phyloP scores from a whole-genome alignment of 2,888 invertebrate species.

The Neuroscelio doddi region DNA sequence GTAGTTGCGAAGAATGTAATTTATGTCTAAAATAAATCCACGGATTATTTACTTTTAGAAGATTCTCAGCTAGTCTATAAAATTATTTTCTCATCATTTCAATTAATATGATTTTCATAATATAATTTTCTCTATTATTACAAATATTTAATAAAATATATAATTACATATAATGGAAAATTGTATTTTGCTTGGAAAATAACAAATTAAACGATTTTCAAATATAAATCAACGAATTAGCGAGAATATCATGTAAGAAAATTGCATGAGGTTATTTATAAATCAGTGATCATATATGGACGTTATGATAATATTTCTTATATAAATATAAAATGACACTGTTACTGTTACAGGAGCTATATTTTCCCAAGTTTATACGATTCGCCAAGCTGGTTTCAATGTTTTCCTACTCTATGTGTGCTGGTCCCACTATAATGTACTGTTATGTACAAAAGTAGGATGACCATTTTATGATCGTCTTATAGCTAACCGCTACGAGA shows the following conservation, averaged over 20 bases:
- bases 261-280: too few species aligned
- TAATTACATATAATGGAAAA: too few species aligned
- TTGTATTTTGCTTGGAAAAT: too few species aligned
- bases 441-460: slow-evolving; percentile 41
- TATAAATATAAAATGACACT: neutral
- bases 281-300: neutral
- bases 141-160: too few species aligned
- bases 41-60: slow-evolving; percentile 4
- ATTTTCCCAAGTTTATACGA: slow-evolving; percentile 1
- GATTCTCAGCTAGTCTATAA: neutral
- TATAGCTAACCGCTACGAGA: slow-evolving; percentile 21
- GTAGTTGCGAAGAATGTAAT: neutral
- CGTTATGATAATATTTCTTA: slow-evolving; percentile 1
- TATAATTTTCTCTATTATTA: too few species aligned
- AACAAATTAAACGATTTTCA: too few species aligned
- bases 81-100: neutral
- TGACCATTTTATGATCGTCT: slow-evolving; percentile 55
- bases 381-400: neutral
- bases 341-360: neutral
- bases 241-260: too few species aligned
- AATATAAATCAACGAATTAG: too few species aligned
- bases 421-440: slow-evolving; percentile 45
- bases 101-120: neutral
- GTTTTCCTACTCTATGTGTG: neutral
- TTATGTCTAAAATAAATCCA: slow-evolving; percentile 14